Percentiles rank a stretch among this genome's conserved stretches.
Evolutionary conservation across 2,797 vertebrate species (phyloP).

Genomic region (Rallus crepitans): DNA sequence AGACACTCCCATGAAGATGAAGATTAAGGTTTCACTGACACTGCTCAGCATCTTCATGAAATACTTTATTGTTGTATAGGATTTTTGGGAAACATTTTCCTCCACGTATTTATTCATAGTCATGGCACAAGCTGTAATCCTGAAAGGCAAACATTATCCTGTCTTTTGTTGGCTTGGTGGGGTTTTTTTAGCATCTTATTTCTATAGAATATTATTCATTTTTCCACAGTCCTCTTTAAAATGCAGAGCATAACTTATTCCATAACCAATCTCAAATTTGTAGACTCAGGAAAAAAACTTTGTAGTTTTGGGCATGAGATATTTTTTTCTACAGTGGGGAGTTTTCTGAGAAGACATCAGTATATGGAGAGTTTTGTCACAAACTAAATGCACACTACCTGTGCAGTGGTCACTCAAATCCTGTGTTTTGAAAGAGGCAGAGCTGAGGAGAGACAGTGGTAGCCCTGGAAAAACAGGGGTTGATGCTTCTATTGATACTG

Average conservation of each 20-base stretch:
- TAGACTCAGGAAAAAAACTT: no score
- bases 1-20: slow-evolving; percentile 97
- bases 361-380: background rate
- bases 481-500: background rate
- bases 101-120: slow-evolving; percentile 98
- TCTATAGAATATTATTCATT: background rate
- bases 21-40: slow-evolving; percentile 96
- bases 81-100: slow-evolving; percentile 96
- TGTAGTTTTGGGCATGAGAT: accelerated
- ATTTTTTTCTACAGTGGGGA: background rate
- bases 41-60: slow-evolving; percentile 96
- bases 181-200: background rate
- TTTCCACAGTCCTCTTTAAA: background rate
- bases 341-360: background rate
- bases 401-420: background rate
- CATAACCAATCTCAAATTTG: background rate
- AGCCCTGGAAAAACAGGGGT: background rate
- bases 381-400: background rate
- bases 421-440: background rate
- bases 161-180: background rate
- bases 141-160: slow-evolving; percentile 66
- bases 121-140: slow-evolving; percentile 94
- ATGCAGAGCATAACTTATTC: background rate
- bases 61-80: slow-evolving; percentile 95
- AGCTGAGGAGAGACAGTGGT: background rate